These are phyloP conservation scores for Protobothrops flavoviridis DNA, from an alignment of 2,113 vertebrate genomes.

Conservation along the genomic window DNA sequence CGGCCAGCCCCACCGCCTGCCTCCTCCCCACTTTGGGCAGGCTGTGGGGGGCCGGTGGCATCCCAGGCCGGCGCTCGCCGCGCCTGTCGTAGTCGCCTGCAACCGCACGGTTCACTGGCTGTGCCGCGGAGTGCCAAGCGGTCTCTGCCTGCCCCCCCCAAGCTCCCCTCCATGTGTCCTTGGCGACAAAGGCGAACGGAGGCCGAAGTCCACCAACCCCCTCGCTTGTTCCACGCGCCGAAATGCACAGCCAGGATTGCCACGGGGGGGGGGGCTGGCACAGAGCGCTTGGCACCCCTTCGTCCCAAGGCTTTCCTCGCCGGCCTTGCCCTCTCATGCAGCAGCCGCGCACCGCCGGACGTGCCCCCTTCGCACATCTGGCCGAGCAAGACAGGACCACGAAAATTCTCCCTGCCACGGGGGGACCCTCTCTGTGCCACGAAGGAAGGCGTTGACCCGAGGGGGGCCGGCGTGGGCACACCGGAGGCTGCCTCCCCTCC, in stretches of 20 bases:
- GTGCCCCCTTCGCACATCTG: no score
- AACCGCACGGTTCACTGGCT: background rate
- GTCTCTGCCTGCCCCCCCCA: no score
- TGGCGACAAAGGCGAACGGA: background rate
- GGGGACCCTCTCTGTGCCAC: background rate
- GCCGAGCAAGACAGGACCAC: no score
- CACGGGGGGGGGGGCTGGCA: background rate
- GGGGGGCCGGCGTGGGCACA: no score
- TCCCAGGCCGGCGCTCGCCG: background rate
- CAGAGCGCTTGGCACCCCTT: background rate
- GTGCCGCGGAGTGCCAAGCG: no score
- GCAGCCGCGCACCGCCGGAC: no score
- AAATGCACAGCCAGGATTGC: background rate
- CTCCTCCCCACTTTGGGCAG: background rate
- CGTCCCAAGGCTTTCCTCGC: background rate
- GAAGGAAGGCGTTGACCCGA: fast-evolving
- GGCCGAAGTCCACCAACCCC: background rate
- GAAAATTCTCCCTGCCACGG: no score
- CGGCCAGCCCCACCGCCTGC: background rate
- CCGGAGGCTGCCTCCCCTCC: no score
- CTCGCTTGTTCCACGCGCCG: background rate
- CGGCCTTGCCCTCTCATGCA: background rate
- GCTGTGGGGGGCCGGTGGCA: no score
- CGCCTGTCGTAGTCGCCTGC: background rate
- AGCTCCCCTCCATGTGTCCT: background rate